A percentile compares a stretch with the other conserved stretches of the same genome.
phyloP scores from a whole-genome alignment of 2,113 vertebrate genomes.

The Thryonomys swinderianus region DNA sequence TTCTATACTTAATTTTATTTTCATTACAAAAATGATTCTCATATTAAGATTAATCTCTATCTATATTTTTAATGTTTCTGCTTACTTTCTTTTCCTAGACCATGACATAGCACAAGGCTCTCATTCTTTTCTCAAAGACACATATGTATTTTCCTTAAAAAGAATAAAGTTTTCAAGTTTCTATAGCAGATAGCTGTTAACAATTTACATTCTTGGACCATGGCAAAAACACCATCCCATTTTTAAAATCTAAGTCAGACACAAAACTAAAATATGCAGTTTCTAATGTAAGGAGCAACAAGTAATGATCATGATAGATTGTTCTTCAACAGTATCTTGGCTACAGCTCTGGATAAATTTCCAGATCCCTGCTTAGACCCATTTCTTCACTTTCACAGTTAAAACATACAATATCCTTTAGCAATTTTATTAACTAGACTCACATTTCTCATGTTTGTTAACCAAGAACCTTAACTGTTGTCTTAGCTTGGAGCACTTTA shows the following conservation, averaged over 20 bases:
- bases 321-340: not conserved
- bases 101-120: not conserved
- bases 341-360: not conserved
- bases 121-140: not conserved
- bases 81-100: not conserved
- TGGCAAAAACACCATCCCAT: not conserved
- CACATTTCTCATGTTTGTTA: not conserved
- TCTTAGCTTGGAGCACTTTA: not conserved
- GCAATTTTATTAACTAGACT: not conserved
- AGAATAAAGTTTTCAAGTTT: not conserved
- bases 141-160: not conserved
- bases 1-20: not conserved
- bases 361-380: not conserved
- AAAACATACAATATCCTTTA: not conserved
- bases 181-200: not conserved
- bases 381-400: not conserved
- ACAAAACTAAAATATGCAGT: not conserved
- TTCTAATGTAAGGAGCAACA: not conserved
- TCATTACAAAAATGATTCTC: not conserved
- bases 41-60: not conserved
- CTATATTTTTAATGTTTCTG: not conserved
- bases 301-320: not conserved
- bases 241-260: not conserved
- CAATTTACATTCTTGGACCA: not conserved
- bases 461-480: not conserved